Evolutionary conservation across 64 coral and sea anemone genomes (phyloP), one percentile per base, ranked within the genome.

Genomic region (Montipora capricornis): DNA sequence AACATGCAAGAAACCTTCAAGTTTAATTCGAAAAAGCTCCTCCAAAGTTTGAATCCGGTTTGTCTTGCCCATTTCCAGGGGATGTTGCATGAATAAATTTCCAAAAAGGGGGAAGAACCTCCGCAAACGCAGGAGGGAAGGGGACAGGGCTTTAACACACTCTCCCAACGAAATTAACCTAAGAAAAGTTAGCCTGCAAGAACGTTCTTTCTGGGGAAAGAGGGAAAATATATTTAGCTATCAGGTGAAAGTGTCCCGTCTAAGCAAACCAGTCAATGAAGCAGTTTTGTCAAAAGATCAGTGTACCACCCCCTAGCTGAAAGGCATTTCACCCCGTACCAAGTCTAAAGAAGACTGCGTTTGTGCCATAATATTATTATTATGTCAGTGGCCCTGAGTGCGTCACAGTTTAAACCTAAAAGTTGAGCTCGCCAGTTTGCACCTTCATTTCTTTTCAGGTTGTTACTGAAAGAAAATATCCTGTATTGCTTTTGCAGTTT

Each of bases 401-500:
- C 52, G 52, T 55, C 37, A 37, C 37, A 37, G 37, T 37, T 37
- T 12, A 64, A 64, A 16, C 9, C 14, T 64, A 7, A 64, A 64
- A 64, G 61, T 12, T 64, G 14, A 16, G 61, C 9, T 16, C 13
- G 8, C 13, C 13, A 7, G 6, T 55, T 10, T 7, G 52, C 52
- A 3, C 4, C 62, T 67, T 67, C 12, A 67, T 14, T 13, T 14
- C 4, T 67, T 67, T 67, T 14, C 62, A 67, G 62, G 4, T 15
- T 14, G 4, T 14, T 14, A 17, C 62, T 67, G 10, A 67, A 67
- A 67, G 8, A 0, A 67, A 67, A 13, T 71, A 6, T 71, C 20
- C 19, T 71, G 76, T n/a, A 49, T 48, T 78, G 4, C 46, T 48
- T 78, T 78, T 14, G 49, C 76, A 78, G 76, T 78, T 78, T 76